phyloP scores from a whole-genome alignment of 2,888 invertebrate species.

The Netelia inedita region DNA sequence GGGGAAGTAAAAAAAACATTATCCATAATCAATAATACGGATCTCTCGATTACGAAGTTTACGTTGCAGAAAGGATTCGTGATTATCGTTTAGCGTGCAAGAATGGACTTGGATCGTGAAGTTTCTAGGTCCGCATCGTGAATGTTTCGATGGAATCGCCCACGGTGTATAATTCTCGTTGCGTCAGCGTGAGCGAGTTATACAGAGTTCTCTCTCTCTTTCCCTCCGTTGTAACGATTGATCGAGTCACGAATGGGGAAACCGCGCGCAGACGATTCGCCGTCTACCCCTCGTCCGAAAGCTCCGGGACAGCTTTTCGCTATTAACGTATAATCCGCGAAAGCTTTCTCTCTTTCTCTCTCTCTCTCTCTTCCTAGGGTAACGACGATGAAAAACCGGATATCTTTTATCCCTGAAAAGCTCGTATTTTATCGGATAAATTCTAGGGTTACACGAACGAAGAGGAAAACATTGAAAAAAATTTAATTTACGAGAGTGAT shows the following conservation, averaged over 20 bases:
- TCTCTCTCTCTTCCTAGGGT: not conserved
- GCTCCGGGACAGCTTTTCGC: not conserved
- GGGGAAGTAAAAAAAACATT: too few species aligned
- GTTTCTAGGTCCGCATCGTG: slow-evolving; percentile 36
- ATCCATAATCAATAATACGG: too few species aligned
- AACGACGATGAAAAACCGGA: not conserved
- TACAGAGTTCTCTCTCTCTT: slow-evolving; percentile 37
- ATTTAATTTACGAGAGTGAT: slow-evolving; percentile 51
- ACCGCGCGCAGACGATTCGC: slow-evolving; percentile 5
- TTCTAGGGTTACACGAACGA: not conserved
- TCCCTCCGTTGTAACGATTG: slow-evolving; percentile 54
- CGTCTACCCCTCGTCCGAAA: slow-evolving; percentile 13
- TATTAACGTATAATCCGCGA: slow-evolving; percentile 5
- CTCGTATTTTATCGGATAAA: not conserved
- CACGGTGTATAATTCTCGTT: slow-evolving; percentile 38
- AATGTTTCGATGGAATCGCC: slow-evolving; percentile 45
- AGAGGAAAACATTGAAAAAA: not conserved
- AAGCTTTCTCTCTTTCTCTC: slow-evolving; percentile 3
- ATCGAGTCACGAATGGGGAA: slow-evolving; percentile 40
- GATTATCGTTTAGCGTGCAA: not conserved
- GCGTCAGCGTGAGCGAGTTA: slow-evolving; percentile 56
- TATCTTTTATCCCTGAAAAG: not conserved
- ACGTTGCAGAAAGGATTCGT: not conserved
- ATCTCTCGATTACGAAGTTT: not conserved
- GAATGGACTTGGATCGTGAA: not conserved